phyloP scores from a whole-genome alignment of 2,797 vertebrate species.

The Enteromius treurensis region DNA sequence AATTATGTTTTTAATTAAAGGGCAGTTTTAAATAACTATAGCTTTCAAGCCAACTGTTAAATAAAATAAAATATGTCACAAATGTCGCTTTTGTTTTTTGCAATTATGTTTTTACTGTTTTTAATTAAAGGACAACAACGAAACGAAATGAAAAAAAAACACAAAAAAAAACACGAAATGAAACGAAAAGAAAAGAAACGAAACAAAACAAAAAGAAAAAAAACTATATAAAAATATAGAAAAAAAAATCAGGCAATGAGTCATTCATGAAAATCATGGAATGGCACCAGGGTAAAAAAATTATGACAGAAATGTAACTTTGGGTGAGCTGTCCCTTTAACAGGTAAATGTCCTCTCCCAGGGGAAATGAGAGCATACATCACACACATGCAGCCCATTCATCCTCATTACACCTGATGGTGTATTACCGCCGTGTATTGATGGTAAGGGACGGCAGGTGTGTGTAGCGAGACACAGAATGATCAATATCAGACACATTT shows the following conservation, averaged over 20 bases:
- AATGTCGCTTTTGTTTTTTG: no score
- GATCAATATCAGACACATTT: constrained; percentile 64
- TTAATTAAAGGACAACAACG: not conserved
- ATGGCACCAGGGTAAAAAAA: not conserved
- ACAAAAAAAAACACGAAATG: no score
- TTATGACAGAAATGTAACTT: not conserved
- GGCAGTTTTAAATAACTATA: no score
- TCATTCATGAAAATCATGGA: not conserved
- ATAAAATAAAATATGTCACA: not conserved
- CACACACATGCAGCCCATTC: constrained; percentile 43
- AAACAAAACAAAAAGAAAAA: no score
- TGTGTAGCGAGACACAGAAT: constrained; percentile 54
- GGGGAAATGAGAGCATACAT: constrained; percentile 45
- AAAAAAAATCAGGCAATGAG: not conserved
- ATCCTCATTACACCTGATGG: constrained; percentile 56
- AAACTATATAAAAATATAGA: not conserved
- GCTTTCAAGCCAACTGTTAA: not conserved
- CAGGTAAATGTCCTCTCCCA: constrained; percentile 56
- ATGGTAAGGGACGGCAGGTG: constrained; percentile 51
- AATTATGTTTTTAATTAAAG: not conserved
- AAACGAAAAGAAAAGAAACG: no score
- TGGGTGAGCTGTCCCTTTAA: constrained; percentile 25
- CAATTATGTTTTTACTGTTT: not conserved
- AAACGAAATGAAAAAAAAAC: no score
- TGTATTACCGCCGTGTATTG: constrained; percentile 51